phyloP scores from a whole-genome alignment of 2,888 invertebrate species.

The Xestobium rufovillosum region DNA sequence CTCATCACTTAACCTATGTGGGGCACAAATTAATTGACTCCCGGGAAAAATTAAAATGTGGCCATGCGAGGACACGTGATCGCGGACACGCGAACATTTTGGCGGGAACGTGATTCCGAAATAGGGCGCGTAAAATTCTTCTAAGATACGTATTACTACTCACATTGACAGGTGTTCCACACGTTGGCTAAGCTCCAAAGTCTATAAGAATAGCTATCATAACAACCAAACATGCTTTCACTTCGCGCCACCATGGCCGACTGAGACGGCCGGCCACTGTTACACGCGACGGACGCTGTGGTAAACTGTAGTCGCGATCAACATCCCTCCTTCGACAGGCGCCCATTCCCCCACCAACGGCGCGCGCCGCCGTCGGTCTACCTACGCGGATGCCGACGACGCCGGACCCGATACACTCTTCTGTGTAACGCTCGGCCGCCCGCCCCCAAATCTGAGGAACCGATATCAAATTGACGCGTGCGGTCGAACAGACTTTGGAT shows the following conservation, averaged over 20 bases:
- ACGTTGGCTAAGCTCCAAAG: slow-evolving; percentile 71
- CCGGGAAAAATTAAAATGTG: too few relatives aligned
- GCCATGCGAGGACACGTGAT: too few relatives aligned
- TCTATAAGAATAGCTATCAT: slow-evolving; percentile 69
- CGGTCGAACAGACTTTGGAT: slow-evolving; percentile 30
- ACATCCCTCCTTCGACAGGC: slow-evolving; percentile 28
- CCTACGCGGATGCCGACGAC: slow-evolving; percentile 27
- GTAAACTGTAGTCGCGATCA: slow-evolving; percentile 29
- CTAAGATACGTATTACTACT: slow-evolving; percentile 46
- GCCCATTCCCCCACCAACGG: slow-evolving; percentile 29
- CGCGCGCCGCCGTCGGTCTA: slow-evolving; percentile 23
- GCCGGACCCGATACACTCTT: slow-evolving; percentile 26
- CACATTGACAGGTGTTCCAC: slow-evolving; percentile 68
- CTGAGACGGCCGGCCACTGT: slow-evolving; percentile 45
- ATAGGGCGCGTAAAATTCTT: not conserved
- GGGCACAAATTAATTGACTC: slow-evolving; percentile 29
- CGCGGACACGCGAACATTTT: slow-evolving; percentile 22
- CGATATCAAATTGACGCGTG: slow-evolving; percentile 37
- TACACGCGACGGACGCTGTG: slow-evolving; percentile 31
- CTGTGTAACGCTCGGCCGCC: slow-evolving; percentile 32
- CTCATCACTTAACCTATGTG: slow-evolving; percentile 30
- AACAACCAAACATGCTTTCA: slow-evolving; percentile 68
- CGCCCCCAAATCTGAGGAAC: slow-evolving; percentile 36
- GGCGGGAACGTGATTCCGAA: slow-evolving; percentile 22
- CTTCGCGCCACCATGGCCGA: slow-evolving; percentile 77